Evolutionary conservation across 2,797 vertebrate species (phyloP).

Genomic region (Pteronotus mesoamericanus): DNA sequence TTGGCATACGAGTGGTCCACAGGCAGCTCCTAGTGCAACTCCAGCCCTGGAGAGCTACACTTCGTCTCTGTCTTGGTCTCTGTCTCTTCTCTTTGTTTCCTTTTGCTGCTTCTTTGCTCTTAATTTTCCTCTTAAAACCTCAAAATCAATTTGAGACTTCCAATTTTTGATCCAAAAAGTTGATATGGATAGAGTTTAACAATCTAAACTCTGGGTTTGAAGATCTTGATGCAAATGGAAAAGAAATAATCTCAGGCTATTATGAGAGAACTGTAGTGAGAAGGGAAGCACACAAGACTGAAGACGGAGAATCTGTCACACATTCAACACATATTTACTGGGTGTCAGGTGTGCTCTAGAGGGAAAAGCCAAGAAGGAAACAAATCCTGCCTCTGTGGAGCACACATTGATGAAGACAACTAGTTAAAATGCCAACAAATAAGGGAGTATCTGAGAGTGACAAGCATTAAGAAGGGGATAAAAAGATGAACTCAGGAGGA

Average conservation of each 20-base stretch:
- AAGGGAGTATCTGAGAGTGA: background rate
- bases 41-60: background rate
- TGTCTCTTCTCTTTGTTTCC: background rate
- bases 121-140: background rate
- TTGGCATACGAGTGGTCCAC: background rate
- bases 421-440: background rate
- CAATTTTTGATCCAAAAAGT: background rate
- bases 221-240: background rate
- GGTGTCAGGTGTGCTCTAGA: background rate
- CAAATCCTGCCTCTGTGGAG: background rate
- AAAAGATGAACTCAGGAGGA: background rate
- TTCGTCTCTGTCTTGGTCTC: background rate
- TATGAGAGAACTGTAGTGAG: background rate
- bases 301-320: background rate
- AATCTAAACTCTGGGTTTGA: background rate
- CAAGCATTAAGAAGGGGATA: background rate
- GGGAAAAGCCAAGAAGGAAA: background rate
- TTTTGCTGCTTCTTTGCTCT: background rate
- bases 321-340: background rate
- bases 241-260: background rate
- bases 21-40: background rate
- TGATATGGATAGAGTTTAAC: background rate
- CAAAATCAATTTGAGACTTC: background rate
- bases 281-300: background rate
- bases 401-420: background rate